Percentiles rank a stretch among this genome's conserved stretches.
These are phyloP conservation scores for Melanotaenia maccullochi DNA, from an alignment of 2,797 vertebrate genomes.

Conservation along the genomic window DNA sequence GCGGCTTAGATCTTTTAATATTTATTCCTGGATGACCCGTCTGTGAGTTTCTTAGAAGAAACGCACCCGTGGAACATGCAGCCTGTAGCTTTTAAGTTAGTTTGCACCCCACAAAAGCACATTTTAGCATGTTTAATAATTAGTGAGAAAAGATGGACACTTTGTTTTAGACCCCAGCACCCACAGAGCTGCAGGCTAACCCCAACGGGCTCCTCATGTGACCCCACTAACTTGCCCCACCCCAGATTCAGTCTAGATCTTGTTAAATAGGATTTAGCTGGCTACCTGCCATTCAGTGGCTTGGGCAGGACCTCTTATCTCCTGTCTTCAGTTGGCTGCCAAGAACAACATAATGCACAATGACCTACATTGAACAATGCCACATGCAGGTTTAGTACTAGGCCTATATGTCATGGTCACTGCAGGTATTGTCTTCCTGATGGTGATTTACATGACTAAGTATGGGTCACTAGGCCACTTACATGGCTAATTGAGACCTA, in stretches of 20 bases:
- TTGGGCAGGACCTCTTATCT: slow-evolving; percentile 77
- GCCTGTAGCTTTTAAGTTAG: neutral
- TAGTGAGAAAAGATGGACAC: neutral
- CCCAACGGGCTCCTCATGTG: slow-evolving; percentile 58
- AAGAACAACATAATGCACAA: slow-evolving; percentile 71
- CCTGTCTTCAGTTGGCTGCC: slow-evolving; percentile 70
- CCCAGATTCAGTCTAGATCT: slow-evolving; percentile 67
- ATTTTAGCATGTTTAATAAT: neutral
- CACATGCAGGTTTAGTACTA: slow-evolving; percentile 39
- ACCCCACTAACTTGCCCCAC: slow-evolving; percentile 60
- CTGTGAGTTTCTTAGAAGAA: slow-evolving; percentile 58
- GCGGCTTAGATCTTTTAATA: slow-evolving; percentile 59
- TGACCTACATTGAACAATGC: slow-evolving; percentile 76
- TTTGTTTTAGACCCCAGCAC: slow-evolving; percentile 16
- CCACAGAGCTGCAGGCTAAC: slow-evolving; percentile 52
- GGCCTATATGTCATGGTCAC: slow-evolving; percentile 6
- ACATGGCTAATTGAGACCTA: slow-evolving; percentile 65
- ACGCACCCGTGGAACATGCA: slow-evolving; percentile 1
- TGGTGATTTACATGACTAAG: slow-evolving; percentile 49
- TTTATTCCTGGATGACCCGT: slow-evolving; percentile 65
- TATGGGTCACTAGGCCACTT: slow-evolving; percentile 56
- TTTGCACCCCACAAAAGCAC: neutral
- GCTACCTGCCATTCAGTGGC: slow-evolving; percentile 77
- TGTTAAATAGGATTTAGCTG: slow-evolving; percentile 80
- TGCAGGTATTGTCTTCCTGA: slow-evolving; percentile 33